A percentile compares a stretch with the other conserved stretches of the same genome.
Conservation (phyloP, 2,113 vertebrate genomes). For the Turnix velox region DNA sequence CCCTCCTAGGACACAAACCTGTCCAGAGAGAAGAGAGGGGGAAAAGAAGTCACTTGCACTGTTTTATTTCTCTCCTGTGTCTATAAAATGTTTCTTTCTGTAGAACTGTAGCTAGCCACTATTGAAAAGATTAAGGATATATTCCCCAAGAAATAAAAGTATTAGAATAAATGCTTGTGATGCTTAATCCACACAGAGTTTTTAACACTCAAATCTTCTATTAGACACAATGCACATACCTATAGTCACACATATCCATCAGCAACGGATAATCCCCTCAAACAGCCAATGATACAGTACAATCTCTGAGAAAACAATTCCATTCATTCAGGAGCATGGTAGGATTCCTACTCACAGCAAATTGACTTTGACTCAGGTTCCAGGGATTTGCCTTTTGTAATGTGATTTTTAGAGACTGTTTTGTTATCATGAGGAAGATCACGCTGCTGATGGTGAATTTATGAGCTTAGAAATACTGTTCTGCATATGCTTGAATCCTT, state of each 20-base stretch:
- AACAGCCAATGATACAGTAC: background rate
- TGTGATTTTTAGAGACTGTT: slow-evolving; percentile 19
- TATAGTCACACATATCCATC: background rate
- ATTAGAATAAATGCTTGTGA: background rate
- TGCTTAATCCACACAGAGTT: background rate
- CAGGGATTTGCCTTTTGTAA: background rate
- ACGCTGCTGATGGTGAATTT: fast-evolving
- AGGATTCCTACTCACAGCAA: background rate
- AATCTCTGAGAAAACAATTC: background rate
- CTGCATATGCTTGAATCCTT: background rate
- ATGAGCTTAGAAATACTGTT: background rate
- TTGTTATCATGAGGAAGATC: background rate
- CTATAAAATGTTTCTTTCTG: background rate
- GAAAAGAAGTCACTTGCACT: background rate
- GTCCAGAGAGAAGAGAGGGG: background rate
- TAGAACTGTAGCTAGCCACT: background rate
- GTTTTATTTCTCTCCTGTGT: background rate
- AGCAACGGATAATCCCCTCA: background rate
- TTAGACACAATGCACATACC: background rate
- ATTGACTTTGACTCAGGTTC: slow-evolving; percentile 16
- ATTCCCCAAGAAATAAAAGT: background rate
- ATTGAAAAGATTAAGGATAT: background rate
- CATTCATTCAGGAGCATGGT: background rate
- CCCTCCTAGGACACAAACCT: background rate
- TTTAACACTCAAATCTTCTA: background rate